A percentile compares a stretch with the other conserved stretches of the same genome.
Conservation (phyloP, 2,888 invertebrate species). For the Phengaris arion region DNA sequence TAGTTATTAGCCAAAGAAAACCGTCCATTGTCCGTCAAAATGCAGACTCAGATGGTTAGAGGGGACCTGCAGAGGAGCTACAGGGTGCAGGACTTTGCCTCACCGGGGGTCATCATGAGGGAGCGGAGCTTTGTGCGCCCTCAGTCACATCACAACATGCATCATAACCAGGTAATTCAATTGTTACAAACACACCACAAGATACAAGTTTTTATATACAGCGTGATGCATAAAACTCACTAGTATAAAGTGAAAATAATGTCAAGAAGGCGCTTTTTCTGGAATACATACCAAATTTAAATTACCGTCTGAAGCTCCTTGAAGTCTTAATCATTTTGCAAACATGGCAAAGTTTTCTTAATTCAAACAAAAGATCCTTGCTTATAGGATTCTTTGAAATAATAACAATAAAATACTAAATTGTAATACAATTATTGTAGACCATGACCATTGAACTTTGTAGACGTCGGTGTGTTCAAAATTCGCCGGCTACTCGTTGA, state of each 20-base stretch:
- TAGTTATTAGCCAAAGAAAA: conserved; percentile 55
- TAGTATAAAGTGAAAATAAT: too few relatives aligned
- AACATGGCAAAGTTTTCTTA: too few relatives aligned
- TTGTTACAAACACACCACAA: too few relatives aligned
- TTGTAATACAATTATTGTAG: not conserved
- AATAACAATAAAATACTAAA: too few relatives aligned
- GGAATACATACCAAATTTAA: too few relatives aligned
- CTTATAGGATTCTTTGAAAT: not conserved
- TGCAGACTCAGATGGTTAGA: conserved; percentile 71
- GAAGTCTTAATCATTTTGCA: too few relatives aligned
- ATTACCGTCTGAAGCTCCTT: too few relatives aligned
- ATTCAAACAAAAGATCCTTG: too few relatives aligned
- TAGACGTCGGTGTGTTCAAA: not conserved
- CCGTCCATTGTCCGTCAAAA: conserved; percentile 46
- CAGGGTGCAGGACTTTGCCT: conserved; percentile 78
- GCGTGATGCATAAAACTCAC: too few relatives aligned
- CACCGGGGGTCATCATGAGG: conserved; percentile 80
- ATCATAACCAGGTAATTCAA: conserved; percentile 71
- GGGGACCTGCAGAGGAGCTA: conserved; percentile 74
- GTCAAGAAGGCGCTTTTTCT: too few relatives aligned
- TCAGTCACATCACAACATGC: conserved; percentile 79
- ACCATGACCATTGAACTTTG: not conserved
- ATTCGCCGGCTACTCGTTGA: not conserved
- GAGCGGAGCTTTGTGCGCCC: conserved; percentile 85
- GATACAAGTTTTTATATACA: too few relatives aligned